Conservation (phyloP, 2,888 invertebrate genomes). For the Lasioglossum calceatum region DNA sequence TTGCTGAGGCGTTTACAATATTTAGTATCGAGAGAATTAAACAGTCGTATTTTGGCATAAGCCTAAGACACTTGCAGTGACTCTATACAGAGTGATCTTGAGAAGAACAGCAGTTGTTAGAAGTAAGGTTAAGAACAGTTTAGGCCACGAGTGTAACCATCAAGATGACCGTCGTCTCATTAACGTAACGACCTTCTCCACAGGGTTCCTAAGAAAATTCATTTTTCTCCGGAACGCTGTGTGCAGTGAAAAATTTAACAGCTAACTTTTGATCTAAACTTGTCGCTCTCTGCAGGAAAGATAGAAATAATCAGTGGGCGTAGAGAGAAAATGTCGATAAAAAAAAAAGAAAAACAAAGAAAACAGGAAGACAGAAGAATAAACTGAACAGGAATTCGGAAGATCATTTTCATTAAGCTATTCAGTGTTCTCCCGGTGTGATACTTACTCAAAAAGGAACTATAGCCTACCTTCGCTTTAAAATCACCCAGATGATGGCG, state of each 20-base stretch:
- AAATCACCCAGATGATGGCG: slow-evolving; percentile 22
- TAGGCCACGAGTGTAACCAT: background rate
- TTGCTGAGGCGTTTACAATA: background rate
- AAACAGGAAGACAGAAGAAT: background rate
- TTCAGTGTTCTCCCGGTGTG: slow-evolving; percentile 16
- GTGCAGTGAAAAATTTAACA: background rate
- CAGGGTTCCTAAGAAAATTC: background rate
- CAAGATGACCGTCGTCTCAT: background rate
- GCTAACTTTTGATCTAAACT: background rate
- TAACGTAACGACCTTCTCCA: background rate
- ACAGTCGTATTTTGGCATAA: background rate
- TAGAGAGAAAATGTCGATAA: background rate
- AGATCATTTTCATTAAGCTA: slow-evolving; percentile 18
- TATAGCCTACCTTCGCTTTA: slow-evolving; percentile 31
- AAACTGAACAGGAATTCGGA: slow-evolving; percentile 6
- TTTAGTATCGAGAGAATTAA: background rate
- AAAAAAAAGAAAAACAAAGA: background rate
- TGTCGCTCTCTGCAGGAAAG: slow-evolving; percentile 2
- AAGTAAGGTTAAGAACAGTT: background rate
- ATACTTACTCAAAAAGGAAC: slow-evolving; percentile 30
- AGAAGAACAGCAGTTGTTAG: background rate
- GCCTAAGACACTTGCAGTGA: background rate
- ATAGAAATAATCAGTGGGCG: background rate
- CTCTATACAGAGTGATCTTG: slow-evolving; percentile 1
- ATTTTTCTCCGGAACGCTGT: background rate